Conservation (phyloP, 2,113 vertebrate species). For the Takifugu bimaculatus region DNA sequence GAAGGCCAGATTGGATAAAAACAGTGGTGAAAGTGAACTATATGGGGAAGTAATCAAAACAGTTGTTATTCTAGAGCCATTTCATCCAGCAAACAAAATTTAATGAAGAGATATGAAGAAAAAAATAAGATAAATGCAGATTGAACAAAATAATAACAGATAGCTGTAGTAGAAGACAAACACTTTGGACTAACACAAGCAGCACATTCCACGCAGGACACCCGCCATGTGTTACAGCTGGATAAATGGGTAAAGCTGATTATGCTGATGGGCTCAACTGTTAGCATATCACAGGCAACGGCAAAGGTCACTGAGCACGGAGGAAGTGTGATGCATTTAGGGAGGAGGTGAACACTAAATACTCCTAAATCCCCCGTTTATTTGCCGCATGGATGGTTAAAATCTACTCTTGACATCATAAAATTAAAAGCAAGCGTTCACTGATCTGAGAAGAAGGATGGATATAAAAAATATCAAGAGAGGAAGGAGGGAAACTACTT, state of each 20-base stretch:
- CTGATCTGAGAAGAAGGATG: constrained; percentile 76
- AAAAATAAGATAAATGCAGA: neutral
- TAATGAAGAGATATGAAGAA: neutral
- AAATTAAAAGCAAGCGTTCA: constrained; percentile 95
- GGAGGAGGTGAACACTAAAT: constrained; percentile 98
- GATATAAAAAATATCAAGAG: constrained; percentile 36
- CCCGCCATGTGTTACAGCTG: constrained; percentile 28
- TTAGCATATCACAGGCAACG: constrained; percentile 60
- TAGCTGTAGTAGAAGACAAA: no score
- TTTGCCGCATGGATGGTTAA: constrained; percentile 97
- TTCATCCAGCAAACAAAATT: neutral
- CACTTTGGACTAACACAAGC: constrained; percentile 42
- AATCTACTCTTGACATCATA: constrained; percentile 97
- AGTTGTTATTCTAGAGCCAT: neutral
- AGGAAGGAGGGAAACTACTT: constrained; percentile 27
- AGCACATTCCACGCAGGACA: constrained; percentile 37
- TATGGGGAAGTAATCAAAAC: neutral
- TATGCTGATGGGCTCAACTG: constrained; percentile 56
- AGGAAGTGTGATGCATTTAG: constrained; percentile 88
- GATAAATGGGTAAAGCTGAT: constrained; percentile 51
- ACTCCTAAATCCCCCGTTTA: constrained; percentile 94
- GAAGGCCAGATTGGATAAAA: no score
- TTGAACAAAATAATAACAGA: no score
- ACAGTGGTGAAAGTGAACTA: no score
- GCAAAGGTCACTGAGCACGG: constrained; percentile 73